These are phyloP conservation scores for Prosapia bicincta DNA, from an alignment of 2,888 invertebrate species.

Conservation along the genomic window DNA sequence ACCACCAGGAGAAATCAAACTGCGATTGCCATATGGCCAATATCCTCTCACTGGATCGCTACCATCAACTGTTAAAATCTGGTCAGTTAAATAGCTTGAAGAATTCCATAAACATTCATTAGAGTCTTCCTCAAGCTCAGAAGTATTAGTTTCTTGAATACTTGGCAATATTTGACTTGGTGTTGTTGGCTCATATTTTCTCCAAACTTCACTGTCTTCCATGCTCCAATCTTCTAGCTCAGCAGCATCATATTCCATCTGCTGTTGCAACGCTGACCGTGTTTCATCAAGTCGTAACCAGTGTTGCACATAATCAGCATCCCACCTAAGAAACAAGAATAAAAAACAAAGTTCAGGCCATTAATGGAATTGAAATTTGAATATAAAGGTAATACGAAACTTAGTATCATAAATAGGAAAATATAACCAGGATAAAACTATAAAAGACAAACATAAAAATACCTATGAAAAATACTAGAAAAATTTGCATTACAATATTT, in stretches of 20 bases:
- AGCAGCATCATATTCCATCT: conserved; percentile 69
- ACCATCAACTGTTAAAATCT: conserved; percentile 9
- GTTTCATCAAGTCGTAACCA: conserved; percentile 72
- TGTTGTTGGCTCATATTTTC: conserved; percentile 42
- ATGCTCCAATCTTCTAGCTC: conserved; percentile 78
- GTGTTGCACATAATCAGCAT: conserved; percentile 71
- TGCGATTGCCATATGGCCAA: conserved; percentile 29
- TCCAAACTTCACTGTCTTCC: conserved; percentile 33
- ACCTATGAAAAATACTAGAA: too few species aligned
- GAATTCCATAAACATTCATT: conserved; percentile 73
- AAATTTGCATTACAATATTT: too few species aligned
- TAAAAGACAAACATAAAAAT: too few species aligned
- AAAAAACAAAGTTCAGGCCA: not conserved
- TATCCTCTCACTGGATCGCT: conserved; percentile 8
- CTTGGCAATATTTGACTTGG: conserved; percentile 55
- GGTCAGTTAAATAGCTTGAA: conserved; percentile 54
- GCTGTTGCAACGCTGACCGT: conserved; percentile 63
- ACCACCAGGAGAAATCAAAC: conserved; percentile 55
- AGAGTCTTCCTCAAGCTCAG: conserved; percentile 70
- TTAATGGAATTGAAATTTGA: too few species aligned
- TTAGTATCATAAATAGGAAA: too few species aligned
- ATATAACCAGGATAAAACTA: too few species aligned
- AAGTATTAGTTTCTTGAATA: conserved; percentile 67
- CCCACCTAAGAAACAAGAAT: conserved; percentile 49
- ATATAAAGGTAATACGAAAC: too few species aligned